A percentile compares a stretch with the other conserved stretches of the same genome.
Conservation (phyloP, 2,113 vertebrate species). For the Dipodomys merriami region DNA sequence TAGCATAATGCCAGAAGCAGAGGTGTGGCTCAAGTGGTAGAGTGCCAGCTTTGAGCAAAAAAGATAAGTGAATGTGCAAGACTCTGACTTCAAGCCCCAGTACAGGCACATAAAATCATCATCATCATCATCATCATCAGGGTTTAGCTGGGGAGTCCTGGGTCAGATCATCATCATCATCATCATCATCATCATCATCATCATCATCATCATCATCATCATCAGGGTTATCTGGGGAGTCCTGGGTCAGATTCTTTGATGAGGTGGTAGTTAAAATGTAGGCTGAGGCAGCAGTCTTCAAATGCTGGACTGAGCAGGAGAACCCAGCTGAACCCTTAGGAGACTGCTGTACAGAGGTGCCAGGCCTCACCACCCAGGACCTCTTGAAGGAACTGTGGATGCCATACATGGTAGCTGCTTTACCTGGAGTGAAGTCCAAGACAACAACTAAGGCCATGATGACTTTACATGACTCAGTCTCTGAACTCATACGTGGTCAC, state of each 20-base stretch:
- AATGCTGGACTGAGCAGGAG: not conserved
- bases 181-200: too few relatives aligned
- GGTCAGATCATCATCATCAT: not conserved
- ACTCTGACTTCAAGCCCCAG: too few relatives aligned
- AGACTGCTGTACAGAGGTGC: not conserved
- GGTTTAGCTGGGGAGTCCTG: not conserved
- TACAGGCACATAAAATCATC: too few relatives aligned
- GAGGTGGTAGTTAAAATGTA: too few relatives aligned
- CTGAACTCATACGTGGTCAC: not conserved
- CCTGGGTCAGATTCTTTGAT: not conserved
- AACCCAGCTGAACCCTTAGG: not conserved
- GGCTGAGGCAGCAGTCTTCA: not conserved
- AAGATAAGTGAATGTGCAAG: too few relatives aligned
- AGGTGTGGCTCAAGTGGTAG: too few relatives aligned
- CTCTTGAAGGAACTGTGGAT: not conserved
- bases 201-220: too few relatives aligned
- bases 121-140: too few relatives aligned
- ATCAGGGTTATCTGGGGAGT: not conserved
- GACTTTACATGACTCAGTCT: not conserved
- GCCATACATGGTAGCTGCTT: too few relatives aligned
- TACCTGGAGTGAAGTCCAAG: not conserved
- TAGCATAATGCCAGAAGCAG: too few relatives aligned
- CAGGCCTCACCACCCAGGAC: not conserved
- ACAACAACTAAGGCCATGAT: not conserved
- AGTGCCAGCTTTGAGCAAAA: too few relatives aligned